A percentile compares a stretch with the other conserved stretches of the same genome.
Conservation (phyloP, 1,140 invertebrate genomes). For the Dryas iulia region DNA sequence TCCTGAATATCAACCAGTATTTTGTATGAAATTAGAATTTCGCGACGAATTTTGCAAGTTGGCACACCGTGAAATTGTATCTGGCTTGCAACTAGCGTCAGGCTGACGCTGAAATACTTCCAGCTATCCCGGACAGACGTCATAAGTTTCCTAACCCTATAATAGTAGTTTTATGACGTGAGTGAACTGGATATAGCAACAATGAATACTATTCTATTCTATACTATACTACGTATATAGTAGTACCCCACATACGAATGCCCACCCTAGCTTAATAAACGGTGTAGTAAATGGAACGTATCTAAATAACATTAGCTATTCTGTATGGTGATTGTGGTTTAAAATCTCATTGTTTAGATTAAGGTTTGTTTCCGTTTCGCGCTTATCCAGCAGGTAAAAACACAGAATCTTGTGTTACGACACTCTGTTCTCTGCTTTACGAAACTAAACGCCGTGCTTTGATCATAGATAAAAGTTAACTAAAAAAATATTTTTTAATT, state of each 20-base stretch:
- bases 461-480: too few species aligned
- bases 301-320: neutral
- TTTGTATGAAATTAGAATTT: conserved; percentile 71
- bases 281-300: neutral
- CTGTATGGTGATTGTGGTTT: neutral
- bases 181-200: neutral
- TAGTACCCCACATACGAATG: neutral
- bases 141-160: conserved; percentile 53
- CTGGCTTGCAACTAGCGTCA: conserved; percentile 61
- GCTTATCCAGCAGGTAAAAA: too few species aligned
- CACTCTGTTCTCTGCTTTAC: too few species aligned
- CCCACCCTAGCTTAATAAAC: neutral
- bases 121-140: conserved; percentile 50
- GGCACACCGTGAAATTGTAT: conserved; percentile 75
- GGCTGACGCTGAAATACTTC: conserved; percentile 63
- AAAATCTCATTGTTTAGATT: too few species aligned
- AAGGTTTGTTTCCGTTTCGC: too few species aligned
- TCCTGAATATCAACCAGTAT: conserved; percentile 42
- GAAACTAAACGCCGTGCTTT: too few species aligned
- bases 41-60: conserved; percentile 69
- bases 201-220: too few species aligned
- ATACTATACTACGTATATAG: too few species aligned
- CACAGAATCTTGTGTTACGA: too few species aligned
- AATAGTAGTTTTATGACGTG: conserved; percentile 14
- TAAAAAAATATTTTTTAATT: too few species aligned